These are phyloP conservation scores for Catagonus wagneri DNA, from an alignment of 2,113 vertebrate species.

Conservation along the genomic window DNA sequence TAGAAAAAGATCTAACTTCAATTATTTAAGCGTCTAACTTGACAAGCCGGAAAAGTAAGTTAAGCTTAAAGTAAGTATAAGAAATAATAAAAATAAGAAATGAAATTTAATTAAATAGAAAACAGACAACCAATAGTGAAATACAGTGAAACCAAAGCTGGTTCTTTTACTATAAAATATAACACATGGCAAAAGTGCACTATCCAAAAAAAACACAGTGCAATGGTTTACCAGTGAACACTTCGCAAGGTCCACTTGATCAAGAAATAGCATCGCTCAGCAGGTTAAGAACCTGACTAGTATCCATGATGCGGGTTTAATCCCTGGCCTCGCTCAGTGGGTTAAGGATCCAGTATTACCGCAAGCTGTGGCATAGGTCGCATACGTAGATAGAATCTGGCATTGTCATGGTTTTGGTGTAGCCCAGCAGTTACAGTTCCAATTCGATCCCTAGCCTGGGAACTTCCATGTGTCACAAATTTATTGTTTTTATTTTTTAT, in stretches of 20 bases:
- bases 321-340: no score
- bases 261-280: background rate
- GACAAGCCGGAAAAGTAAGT: background rate
- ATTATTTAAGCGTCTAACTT: background rate
- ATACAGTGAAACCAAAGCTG: background rate
- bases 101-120: background rate
- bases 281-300: no score
- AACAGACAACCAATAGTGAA: background rate
- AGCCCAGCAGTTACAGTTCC: no score
- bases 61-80: slow-evolving; percentile 18
- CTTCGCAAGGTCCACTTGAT: background rate
- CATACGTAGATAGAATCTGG: no score
- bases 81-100: background rate
- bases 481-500: no score
- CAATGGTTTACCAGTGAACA: background rate
- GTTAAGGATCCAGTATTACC: no score
- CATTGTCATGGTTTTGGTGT: no score
- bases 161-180: slow-evolving; percentile 12
- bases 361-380: no score
- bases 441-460: no score
- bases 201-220: background rate
- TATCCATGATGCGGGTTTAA: no score
- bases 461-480: no score
- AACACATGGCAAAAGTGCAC: background rate
- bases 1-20: background rate